These are phyloP conservation scores for Papilio aristodemus DNA, from an alignment of 1,140 invertebrate species.

Conservation along the genomic window DNA sequence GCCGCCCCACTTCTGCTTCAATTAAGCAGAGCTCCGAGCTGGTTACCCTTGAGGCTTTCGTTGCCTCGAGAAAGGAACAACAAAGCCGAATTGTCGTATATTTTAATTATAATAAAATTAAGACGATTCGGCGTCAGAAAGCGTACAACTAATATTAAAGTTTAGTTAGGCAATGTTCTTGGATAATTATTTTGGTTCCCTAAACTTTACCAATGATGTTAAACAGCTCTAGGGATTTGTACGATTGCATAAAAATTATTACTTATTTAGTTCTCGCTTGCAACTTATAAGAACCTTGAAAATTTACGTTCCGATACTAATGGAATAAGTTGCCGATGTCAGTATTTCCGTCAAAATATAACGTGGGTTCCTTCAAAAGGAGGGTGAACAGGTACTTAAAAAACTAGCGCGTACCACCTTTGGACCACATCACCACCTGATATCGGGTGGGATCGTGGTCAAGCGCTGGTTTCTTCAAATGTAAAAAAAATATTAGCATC, in stretches of 20 bases:
- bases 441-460: too few relatives aligned
- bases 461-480: too few relatives aligned
- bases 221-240: background rate
- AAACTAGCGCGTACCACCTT: too few relatives aligned
- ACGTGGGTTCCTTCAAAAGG: too few relatives aligned
- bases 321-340: too few relatives aligned
- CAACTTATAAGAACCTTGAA: too few relatives aligned
- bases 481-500: too few relatives aligned
- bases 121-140: conserved; percentile 23
- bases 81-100: conserved; percentile 31
- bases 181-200: conserved; percentile 16
- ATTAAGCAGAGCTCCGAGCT: conserved; percentile 26
- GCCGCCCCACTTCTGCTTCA: conserved; percentile 27
- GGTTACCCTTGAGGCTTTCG: conserved; percentile 27
- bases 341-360: too few relatives aligned
- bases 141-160: conserved; percentile 24
- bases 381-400: too few relatives aligned
- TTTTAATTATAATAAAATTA: conserved; percentile 27
- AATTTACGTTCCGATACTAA: too few relatives aligned
- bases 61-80: conserved; percentile 26
- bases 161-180: conserved; percentile 20
- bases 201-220: conserved; percentile 5
- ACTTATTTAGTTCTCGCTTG: background rate
- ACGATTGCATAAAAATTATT: background rate
- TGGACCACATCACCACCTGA: too few relatives aligned